Conservation (phyloP, 37 sponge, comb jelly and placozoan genomes). For the Halisarca cf. caerulea region DNA sequence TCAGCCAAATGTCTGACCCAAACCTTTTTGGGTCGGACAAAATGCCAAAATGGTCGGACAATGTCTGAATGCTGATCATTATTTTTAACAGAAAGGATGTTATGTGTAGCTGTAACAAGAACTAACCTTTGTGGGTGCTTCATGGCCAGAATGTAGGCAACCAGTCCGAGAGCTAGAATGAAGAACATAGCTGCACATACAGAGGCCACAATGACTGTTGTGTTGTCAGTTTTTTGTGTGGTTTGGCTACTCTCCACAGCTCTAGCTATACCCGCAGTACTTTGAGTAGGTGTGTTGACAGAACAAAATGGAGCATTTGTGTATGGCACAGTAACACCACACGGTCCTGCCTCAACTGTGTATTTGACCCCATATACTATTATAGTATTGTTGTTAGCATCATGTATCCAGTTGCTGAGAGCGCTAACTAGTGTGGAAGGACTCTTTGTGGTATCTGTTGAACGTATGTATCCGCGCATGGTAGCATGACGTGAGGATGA, state of each 20-base stretch:
- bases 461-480: background rate
- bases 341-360: background rate
- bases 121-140: background rate
- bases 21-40: too few relatives aligned
- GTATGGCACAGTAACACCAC: background rate
- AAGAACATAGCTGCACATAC: slow-evolving; percentile 2
- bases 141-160: background rate
- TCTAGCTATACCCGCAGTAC: too few relatives aligned
- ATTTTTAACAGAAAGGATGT: too few relatives aligned
- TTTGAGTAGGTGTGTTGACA: too few relatives aligned
- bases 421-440: background rate
- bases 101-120: background rate
- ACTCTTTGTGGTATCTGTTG: background rate
- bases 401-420: background rate
- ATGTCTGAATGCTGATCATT: too few relatives aligned
- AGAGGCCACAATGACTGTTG: slow-evolving; percentile 1
- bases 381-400: background rate
- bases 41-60: too few relatives aligned
- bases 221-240: background rate
- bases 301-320: too few relatives aligned
- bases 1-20: too few relatives aligned
- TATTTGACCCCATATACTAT: background rate
- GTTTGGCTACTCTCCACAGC: too few relatives aligned
- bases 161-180: background rate
- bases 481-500: background rate